phyloP scores from a whole-genome alignment of 1,140 invertebrate species.

The Drosophila dunni region DNA sequence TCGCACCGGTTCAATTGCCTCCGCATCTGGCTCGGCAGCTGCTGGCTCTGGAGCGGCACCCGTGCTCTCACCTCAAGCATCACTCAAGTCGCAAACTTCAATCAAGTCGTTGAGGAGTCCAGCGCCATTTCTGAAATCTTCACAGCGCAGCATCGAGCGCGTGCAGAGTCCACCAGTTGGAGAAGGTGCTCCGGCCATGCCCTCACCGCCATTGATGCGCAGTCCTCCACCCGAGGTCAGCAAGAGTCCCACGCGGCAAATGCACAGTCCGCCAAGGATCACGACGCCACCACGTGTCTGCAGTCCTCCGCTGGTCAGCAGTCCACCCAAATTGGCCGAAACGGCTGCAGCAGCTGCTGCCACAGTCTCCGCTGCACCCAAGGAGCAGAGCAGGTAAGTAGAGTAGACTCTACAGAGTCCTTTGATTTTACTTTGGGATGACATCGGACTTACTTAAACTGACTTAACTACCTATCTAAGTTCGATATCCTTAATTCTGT shows the following conservation, averaged over 20 bases:
- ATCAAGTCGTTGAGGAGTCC: slow-evolving; percentile 52
- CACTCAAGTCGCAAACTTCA: slow-evolving; percentile 60
- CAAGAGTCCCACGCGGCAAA: slow-evolving; percentile 68
- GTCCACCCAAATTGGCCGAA: slow-evolving; percentile 74
- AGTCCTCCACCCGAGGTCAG: slow-evolving; percentile 60
- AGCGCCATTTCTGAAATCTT: slow-evolving; percentile 66
- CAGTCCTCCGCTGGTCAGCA: slow-evolving; percentile 77
- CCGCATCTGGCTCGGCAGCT: slow-evolving; percentile 20
- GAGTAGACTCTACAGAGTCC: background rate
- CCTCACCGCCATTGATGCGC: slow-evolving; percentile 76
- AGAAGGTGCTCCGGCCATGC: slow-evolving; percentile 75
- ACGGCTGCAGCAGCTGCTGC: slow-evolving; percentile 55
- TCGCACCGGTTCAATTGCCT: slow-evolving; percentile 57
- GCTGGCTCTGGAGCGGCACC: slow-evolving; percentile 13
- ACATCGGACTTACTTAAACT: no score
- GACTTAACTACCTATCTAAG: no score
- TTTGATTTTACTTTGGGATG: background rate
- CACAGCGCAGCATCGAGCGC: slow-evolving; percentile 54
- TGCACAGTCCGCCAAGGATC: slow-evolving; percentile 80
- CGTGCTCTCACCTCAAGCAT: slow-evolving; percentile 63
- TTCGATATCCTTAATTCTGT: no score
- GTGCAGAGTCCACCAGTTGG: slow-evolving; percentile 73
- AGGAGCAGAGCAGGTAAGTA: slow-evolving; percentile 53
- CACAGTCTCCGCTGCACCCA: slow-evolving; percentile 13
- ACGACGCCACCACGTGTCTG: slow-evolving; percentile 78